Conservation (phyloP, 2,888 invertebrate species). For the Papilio elwesi region DNA sequence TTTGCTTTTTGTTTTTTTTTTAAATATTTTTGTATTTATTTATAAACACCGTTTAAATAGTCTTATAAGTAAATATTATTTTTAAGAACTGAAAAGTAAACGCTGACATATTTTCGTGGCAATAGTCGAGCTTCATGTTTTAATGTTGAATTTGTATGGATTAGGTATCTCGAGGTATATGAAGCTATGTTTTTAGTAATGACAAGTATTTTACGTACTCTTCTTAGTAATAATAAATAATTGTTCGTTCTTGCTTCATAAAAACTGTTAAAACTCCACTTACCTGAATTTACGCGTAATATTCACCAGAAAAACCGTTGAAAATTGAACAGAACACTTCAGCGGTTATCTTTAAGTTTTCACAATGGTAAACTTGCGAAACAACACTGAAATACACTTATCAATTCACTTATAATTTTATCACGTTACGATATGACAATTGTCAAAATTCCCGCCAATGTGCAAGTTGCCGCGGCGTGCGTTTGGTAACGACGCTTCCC, state of each 20-base stretch:
- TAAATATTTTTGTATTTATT: no score
- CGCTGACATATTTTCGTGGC: no score
- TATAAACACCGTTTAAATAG: no score
- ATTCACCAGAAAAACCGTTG: constrained; percentile 16
- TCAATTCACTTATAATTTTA: constrained; percentile 37
- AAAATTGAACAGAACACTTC: constrained; percentile 39
- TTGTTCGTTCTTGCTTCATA: neutral
- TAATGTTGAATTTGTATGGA: no score
- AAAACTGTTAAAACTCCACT: constrained; percentile 6
- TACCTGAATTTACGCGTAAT: constrained; percentile 26
- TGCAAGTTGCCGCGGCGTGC: constrained; percentile 26
- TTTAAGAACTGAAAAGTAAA: no score
- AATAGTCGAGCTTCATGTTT: no score
- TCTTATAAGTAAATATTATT: no score
- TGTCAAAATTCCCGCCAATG: constrained; percentile 41
- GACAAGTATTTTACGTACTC: no score
- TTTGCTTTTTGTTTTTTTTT: no score
- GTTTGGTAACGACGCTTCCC: constrained; percentile 31
- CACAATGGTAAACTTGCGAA: constrained; percentile 32
- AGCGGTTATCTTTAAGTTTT: constrained; percentile 33
- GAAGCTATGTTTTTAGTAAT: no score
- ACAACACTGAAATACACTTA: constrained; percentile 38
- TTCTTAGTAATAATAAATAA: constrained; percentile 11
- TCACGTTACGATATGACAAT: constrained; percentile 37
- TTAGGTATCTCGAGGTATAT: no score